These are phyloP conservation scores for Chymomyza fuscimana DNA, from an alignment of 2,888 invertebrate genomes.

Conservation along the genomic window DNA sequence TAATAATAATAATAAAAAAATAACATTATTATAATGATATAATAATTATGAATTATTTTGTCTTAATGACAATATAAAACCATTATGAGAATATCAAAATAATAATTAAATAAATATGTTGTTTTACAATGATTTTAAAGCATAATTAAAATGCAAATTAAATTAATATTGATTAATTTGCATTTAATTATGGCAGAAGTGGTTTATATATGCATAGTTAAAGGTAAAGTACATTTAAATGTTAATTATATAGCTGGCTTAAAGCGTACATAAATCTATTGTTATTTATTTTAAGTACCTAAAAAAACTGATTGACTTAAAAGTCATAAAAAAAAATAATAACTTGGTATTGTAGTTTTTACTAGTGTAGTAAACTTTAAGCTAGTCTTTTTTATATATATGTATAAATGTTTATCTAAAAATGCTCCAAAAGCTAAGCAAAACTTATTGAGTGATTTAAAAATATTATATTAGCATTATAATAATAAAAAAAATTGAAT, in stretches of 20 bases:
- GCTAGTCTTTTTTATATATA: not conserved
- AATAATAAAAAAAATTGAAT: not conserved
- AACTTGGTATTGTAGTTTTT: not conserved
- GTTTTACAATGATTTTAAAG: conserved; percentile 28
- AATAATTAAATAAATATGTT: conserved; percentile 34
- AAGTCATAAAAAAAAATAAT: not conserved
- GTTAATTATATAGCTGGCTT: not conserved
- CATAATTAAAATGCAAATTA: conserved; percentile 10
- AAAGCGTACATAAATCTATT: not conserved
- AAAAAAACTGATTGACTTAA: not conserved
- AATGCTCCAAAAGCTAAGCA: not conserved
- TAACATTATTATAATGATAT: not conserved
- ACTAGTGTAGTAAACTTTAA: conserved; percentile 5
- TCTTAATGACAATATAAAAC: not conserved
- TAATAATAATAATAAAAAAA: conserved; percentile 14
- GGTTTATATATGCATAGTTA: not conserved
- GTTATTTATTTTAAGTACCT: not conserved
- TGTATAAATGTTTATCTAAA: not conserved
- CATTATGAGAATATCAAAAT: conserved; percentile 11
- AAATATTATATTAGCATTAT: not conserved
- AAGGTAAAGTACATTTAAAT: not conserved
- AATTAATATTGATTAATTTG: conserved; percentile 33
- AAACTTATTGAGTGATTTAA: not conserved
- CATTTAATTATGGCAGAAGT: conserved; percentile 20
- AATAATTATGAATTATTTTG: not conserved